phyloP scores from a whole-genome alignment of 2,113 vertebrate species.

The Dipodomys ordii region DNA sequence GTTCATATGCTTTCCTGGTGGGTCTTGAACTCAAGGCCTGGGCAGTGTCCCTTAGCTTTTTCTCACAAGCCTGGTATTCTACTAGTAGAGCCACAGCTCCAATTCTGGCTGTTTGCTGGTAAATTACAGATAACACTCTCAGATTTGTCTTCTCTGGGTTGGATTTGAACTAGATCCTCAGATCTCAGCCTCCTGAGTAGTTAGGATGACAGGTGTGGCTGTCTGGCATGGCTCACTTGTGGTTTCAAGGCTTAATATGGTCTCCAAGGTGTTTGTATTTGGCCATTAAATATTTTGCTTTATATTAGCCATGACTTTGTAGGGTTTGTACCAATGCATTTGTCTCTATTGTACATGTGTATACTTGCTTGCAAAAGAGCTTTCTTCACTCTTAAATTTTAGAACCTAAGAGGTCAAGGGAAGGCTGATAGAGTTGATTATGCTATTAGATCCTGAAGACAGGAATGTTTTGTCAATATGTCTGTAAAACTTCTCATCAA shows the following conservation, averaged over 20 bases:
- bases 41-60: no score
- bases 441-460: background rate
- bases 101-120: no score
- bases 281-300: background rate
- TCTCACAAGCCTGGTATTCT: no score
- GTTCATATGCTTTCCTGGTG: no score
- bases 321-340: constrained; percentile 13
- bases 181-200: no score
- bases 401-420: background rate
- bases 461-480: constrained; percentile 21
- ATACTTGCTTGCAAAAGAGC: background rate
- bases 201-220: no score
- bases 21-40: no score
- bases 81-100: no score
- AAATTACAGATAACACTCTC: no score
- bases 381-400: background rate
- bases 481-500: background rate
- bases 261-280: constrained; percentile 17
- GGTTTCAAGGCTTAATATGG: background rate
- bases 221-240: background rate
- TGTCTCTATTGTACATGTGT: background rate
- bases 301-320: background rate
- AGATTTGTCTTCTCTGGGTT: no score
- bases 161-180: no score
- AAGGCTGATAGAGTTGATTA: constrained; percentile 9